Evolutionary conservation across 2,888 invertebrate genomes (phyloP).

Genomic region (Oxyteleia sp.): DNA sequence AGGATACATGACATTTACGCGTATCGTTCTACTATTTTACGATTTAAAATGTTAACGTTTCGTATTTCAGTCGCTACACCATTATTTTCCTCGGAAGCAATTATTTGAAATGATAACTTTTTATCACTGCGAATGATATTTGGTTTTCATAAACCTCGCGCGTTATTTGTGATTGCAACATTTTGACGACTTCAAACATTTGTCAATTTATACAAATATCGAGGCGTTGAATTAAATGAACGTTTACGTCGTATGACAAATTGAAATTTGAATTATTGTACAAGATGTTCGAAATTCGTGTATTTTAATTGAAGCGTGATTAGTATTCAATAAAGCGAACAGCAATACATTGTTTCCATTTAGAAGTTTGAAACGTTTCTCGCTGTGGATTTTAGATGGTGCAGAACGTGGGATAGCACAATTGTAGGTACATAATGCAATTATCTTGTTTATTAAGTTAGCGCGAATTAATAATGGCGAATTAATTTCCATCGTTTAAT

Average conservation of each 20-base stretch:
- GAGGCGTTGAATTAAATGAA: neutral
- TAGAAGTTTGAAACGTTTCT: slow-evolving; percentile 10
- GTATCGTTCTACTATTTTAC: slow-evolving; percentile 11
- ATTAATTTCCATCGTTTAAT: neutral
- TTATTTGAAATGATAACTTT: slow-evolving; percentile 28
- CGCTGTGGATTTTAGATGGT: slow-evolving; percentile 3
- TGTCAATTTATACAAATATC: neutral
- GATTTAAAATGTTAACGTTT: slow-evolving; percentile 46
- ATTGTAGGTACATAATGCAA: slow-evolving; percentile 10
- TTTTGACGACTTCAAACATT: neutral
- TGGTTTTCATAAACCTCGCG: slow-evolving; percentile 3
- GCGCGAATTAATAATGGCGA: neutral
- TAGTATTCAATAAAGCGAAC: slow-evolving; percentile 20
- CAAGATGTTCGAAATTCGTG: slow-evolving; percentile 12
- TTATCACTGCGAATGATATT: slow-evolving; percentile 18
- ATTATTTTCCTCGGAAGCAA: too few relatives aligned
- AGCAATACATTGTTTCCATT: slow-evolving; percentile 6
- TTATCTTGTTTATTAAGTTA: neutral
- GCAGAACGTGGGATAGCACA: neutral
- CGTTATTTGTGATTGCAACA: neutral
- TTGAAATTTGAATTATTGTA: slow-evolving; percentile 5
- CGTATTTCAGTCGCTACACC: slow-evolving; percentile 23
- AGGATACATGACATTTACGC: slow-evolving; percentile 31
- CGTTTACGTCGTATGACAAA: neutral
- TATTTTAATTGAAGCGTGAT: slow-evolving; percentile 10